A percentile compares a stretch with the other conserved stretches of the same genome.
phyloP scores from a whole-genome alignment of 1,140 invertebrate genomes.

The Orussus abietinus region DNA sequence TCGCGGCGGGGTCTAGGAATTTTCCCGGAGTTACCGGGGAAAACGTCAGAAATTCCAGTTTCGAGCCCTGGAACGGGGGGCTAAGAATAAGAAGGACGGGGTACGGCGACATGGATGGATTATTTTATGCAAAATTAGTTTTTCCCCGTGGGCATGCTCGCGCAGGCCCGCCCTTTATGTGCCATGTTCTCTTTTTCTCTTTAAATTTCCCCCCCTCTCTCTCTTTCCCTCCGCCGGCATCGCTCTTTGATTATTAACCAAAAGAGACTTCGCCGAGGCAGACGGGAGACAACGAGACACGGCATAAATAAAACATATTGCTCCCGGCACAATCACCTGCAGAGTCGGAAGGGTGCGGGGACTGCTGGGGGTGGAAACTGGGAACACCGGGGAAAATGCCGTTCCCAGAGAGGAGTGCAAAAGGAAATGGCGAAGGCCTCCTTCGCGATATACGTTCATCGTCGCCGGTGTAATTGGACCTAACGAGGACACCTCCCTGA shows the following conservation, averaged over 20 bases:
- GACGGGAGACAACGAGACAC: constrained; percentile 21
- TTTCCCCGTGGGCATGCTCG: not conserved
- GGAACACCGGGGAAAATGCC: no score
- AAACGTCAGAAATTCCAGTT: no score
- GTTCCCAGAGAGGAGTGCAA: constrained; percentile 12
- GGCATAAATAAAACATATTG: constrained; percentile 46
- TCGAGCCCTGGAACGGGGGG: no score
- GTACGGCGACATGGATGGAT: no score
- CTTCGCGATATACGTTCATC: constrained; percentile 38
- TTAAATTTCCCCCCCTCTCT: not conserved
- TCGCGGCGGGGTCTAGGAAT: no score
- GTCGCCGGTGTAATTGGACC: constrained; percentile 40
- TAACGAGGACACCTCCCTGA: no score
- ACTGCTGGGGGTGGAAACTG: constrained; percentile 11
- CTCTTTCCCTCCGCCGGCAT: not conserved
- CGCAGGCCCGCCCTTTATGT: constrained; percentile 8
- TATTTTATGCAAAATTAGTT: constrained; percentile 13
- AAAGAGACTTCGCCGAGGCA: constrained; percentile 18
- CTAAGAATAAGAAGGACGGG: no score
- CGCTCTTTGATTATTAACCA: constrained; percentile 23
- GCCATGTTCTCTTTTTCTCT: constrained; percentile 9
- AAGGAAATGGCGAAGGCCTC: constrained; percentile 13
- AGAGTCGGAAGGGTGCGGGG: constrained; percentile 12
- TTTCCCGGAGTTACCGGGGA: no score
- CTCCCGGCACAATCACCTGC: constrained; percentile 34